phyloP scores from a whole-genome alignment of 2,797 vertebrate genomes.

The Carapus acus region DNA sequence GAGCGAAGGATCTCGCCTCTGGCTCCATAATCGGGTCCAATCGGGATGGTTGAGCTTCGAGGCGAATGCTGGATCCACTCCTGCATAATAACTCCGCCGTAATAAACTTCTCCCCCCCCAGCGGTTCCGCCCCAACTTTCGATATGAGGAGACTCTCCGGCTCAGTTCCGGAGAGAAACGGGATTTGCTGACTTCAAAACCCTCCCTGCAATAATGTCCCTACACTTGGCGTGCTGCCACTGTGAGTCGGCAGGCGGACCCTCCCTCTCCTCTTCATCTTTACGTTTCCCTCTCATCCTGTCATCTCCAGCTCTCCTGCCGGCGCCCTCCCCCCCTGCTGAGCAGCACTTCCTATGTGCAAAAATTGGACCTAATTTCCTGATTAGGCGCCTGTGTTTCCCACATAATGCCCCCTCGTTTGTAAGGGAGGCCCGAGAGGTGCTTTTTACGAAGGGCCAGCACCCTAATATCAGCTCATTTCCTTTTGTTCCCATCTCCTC shows the following conservation, averaged over 20 bases:
- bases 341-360: constrained; percentile 33
- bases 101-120: too few species aligned
- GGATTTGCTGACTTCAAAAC: too few species aligned
- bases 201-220: too few species aligned
- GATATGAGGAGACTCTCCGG: too few species aligned
- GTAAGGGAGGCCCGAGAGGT: constrained; percentile 40
- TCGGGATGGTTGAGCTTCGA: too few species aligned
- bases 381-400: constrained; percentile 23
- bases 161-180: too few species aligned
- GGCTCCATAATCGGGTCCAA: too few species aligned
- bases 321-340: constrained; percentile 19
- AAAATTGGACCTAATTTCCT: constrained; percentile 33
- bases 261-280: constrained; percentile 26
- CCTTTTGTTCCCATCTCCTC: neutral
- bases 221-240: constrained; percentile 10
- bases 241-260: constrained; percentile 35
- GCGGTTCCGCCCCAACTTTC: too few species aligned
- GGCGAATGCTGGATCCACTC: too few species aligned
- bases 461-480: constrained; percentile 17
- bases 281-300: constrained; percentile 26
- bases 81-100: too few species aligned
- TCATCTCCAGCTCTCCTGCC: constrained; percentile 28
- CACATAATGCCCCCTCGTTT: constrained; percentile 39
- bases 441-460: constrained; percentile 31
- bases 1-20: too few species aligned